phyloP scores from a whole-genome alignment of 1,140 invertebrate species.

The Stegodyphus mimosarum region DNA sequence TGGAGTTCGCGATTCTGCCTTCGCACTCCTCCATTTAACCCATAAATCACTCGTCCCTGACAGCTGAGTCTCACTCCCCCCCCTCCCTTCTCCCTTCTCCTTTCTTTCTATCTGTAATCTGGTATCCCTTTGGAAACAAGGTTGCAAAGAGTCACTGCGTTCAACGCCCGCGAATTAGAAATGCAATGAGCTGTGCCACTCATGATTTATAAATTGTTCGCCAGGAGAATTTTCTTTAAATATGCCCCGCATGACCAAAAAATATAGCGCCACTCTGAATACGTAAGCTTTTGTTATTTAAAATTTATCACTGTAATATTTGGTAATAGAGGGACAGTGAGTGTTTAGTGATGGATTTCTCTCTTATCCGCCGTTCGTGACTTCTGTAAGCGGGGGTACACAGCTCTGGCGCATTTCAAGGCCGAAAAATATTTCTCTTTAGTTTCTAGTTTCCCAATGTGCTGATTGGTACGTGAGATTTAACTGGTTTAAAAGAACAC shows the following conservation, averaged over 20 bases:
- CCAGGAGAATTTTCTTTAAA: not conserved
- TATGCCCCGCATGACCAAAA: too few species aligned
- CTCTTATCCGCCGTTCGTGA: not conserved
- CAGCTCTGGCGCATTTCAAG: not conserved
- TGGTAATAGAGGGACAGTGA: not conserved
- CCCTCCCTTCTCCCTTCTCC: not conserved
- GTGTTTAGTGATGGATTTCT: not conserved
- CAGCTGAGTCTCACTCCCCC: not conserved
- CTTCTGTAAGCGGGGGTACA: not conserved
- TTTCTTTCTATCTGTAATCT: not conserved
- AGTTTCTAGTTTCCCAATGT: not conserved
- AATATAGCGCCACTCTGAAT: not conserved
- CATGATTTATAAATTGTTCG: not conserved
- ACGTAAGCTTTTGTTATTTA: not conserved
- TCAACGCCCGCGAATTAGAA: not conserved
- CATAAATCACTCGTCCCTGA: not conserved
- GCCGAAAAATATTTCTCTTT: not conserved
- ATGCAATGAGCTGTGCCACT: too few species aligned
- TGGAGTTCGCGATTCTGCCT: not conserved
- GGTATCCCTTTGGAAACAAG: not conserved
- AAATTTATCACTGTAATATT: not conserved
- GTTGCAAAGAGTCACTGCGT: not conserved
- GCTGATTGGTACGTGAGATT: not conserved
- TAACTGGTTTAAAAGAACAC: too few species aligned
- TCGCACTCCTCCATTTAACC: not conserved